phyloP scores from a whole-genome alignment of 1,140 invertebrate genomes.

The Drosophila nasuta region DNA sequence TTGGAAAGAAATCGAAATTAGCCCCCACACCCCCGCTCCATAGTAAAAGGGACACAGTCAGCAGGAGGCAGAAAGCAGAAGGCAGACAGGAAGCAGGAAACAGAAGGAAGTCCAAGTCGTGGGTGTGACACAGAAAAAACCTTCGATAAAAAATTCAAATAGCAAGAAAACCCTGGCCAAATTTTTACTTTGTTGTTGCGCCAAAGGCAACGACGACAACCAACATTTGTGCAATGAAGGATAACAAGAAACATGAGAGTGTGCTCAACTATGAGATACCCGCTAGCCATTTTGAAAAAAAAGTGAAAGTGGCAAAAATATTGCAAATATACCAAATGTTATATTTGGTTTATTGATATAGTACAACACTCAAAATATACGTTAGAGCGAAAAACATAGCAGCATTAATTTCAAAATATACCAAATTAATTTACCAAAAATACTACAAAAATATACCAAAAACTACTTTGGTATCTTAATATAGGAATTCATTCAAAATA shows the following conservation, averaged over 20 bases:
- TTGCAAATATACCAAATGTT: too few species aligned
- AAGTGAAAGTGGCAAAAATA: too few species aligned
- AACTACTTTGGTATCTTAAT: too few species aligned
- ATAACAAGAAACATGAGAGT: slow-evolving; percentile 2
- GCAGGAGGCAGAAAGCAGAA: background rate
- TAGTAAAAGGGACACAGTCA: background rate
- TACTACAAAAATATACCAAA: too few species aligned
- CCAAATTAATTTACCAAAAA: too few species aligned
- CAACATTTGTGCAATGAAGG: slow-evolving; percentile 40
- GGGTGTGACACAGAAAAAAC: slow-evolving; percentile 13
- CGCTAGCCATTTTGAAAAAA: too few species aligned
- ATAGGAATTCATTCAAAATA: too few species aligned
- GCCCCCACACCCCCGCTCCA: background rate
- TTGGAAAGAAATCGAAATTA: slow-evolving; percentile 69
- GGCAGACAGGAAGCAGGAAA: background rate
- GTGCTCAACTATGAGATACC: too few species aligned
- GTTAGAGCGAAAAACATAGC: too few species aligned
- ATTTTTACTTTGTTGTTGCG: slow-evolving; percentile 8
- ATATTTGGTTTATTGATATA: too few species aligned
- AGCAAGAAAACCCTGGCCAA: slow-evolving; percentile 27
- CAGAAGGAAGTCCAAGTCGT: background rate
- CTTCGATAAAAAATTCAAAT: slow-evolving; percentile 56
- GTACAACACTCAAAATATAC: too few species aligned
- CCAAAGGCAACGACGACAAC: slow-evolving; percentile 5
- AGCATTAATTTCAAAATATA: too few species aligned